Base-by-base conservation (phyloP, 2,797 vertebrate genomes). In the Podargus strigoides region DNA sequence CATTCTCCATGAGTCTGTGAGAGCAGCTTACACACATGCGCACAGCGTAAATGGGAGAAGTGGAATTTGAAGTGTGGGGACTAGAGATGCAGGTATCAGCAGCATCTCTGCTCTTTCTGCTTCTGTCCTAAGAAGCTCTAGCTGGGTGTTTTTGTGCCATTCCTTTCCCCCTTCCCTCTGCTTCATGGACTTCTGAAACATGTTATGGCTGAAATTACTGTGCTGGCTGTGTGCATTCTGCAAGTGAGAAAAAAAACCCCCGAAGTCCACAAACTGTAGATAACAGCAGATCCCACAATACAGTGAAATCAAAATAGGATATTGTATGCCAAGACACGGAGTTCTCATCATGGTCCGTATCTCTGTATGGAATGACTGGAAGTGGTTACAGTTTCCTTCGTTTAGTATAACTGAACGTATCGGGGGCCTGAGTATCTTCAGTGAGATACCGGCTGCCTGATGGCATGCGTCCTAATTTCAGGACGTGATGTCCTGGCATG, bases 281-380 rank as follows among this genome's bases (percentile, higher is more conserved):
- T 91, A 95, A 82, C 83, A 90, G 83, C 93, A 93, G 94, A 96
- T 93, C 80, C 70, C 63, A 68, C 85, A 91, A 27, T 59, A 46
- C 55, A 94, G 85, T 70, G 70, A 94, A 93, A 88, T 94, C 94
- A 89, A 96, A 95, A 96, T 94, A 94, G 85, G 70, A 34, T 60
- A n/a, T n/a, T 80, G 47, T 62, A 90, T 96, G 94, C 93, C 95
- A 94, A 94, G 89, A 86, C 79, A 9, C 46, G 41, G 87, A 91
- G 91, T 95, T 96, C 94, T 91, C 85, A 90, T 91, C 85, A 90
- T 94, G 93, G 93, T 74, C 75, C 66, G 93, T 96, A 95, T 86
- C 90, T 93, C 50, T 69, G 44, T 81, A 44, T 75, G 94, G 77
- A 95, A 93, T 96, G 89, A 91, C 73, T 95, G 90, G 67, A 95